Evolutionary conservation across 2,113 vertebrate genomes (phyloP), one percentile per base, ranked within the genome.

Genomic region (Micromys minutus): DNA sequence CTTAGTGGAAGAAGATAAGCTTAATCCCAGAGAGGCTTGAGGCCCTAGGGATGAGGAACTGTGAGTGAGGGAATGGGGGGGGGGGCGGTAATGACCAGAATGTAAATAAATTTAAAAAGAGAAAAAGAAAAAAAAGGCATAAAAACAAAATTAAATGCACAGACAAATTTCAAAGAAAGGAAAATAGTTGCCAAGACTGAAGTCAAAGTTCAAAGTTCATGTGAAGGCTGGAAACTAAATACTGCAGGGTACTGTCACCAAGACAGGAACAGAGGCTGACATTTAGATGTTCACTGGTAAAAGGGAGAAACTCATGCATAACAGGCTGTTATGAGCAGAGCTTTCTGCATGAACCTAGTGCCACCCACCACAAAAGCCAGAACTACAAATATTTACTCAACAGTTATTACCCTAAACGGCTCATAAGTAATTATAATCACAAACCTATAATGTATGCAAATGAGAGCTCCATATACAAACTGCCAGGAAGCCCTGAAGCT

Each of bases 391-490:
- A 42, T 79, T 81, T 57, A 91, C 42, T 39, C 55, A 55, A 81
- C 29, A 83, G 39, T 57, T 57, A 77, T 72, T 59, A 67, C 87
- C 83, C 83, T 59, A 47, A 93, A 31, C 89, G 50, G 71, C 47
- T 92, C 67, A 63, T 80, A 89, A 89, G 59, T 87, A 86, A 94
- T 71, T 95, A 67, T 45, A 93, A 93, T 91, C 34, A 86, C 67
- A 88, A 88, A 57, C 86, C 67, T 72, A 29, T n/a, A 93, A 80
- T 47, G n/a, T 75, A 52, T 89, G 24, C 61, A 96, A 87, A 63
- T 79, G 55, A 92, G 29, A 89, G 39, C 6, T 77, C 34, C 55
- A 55, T 19, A 39, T 63, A 81, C n/a, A 87, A 93, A 42, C 36
- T 61, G 42, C 42, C 3, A 42, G 45, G 80, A 91, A 93, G 52